Evolutionary conservation across 2,888 invertebrate species (phyloP).

Genomic region (Coelogynopora nodosa): DNA sequence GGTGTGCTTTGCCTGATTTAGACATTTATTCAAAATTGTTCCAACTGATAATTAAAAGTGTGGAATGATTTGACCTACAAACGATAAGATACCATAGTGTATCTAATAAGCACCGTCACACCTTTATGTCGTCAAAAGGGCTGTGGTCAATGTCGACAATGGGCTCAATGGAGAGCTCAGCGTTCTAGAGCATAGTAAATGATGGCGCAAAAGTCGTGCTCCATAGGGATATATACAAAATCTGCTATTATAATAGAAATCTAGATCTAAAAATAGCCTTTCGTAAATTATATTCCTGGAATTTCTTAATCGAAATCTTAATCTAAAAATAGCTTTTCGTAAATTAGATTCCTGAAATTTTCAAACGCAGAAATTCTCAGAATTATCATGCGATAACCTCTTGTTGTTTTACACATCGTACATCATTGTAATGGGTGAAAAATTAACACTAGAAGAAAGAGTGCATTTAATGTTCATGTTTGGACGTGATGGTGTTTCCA

Average conservation of each 20-base stretch:
- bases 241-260: conserved; percentile 14
- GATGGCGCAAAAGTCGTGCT: neutral
- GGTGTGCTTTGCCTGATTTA: no score
- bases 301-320: conserved; percentile 9
- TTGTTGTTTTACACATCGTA: conserved; percentile 22
- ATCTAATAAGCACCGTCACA: no score
- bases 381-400: conserved; percentile 3
- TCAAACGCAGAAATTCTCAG: neutral
- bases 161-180: no score
- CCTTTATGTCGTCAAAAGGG: no score
- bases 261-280: neutral
- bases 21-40: no score
- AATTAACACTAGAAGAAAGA: conserved; percentile 23
- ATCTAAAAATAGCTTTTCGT: conserved; percentile 25
- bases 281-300: neutral
- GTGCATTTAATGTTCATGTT: conserved; percentile 22
- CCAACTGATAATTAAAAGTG: no score
- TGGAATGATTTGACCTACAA: no score
- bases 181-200: neutral
- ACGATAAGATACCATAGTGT: no score
- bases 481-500: conserved; percentile 23
- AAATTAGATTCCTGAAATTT: conserved; percentile 12
- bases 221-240: conserved; percentile 30
- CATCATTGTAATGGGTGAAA: conserved; percentile 7
- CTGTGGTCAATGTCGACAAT: no score